Percentiles rank a stretch among this genome's conserved stretches.
phyloP scores from a whole-genome alignment of 37 sponge, comb jelly and placozoan species.

The Chondrilla cf. caribensis region DNA sequence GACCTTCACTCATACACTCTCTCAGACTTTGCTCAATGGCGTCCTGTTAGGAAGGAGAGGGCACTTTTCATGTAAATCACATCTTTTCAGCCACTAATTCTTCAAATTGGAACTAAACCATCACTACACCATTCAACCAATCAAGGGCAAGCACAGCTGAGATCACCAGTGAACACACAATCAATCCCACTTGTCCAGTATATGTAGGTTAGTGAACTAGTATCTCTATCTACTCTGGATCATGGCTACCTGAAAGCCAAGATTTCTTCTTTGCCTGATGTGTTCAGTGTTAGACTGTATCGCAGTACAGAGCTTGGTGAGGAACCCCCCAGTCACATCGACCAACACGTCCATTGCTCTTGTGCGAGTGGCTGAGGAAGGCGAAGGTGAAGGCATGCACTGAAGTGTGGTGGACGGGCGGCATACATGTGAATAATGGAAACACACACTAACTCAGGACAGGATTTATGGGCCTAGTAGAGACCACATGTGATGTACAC shows the following conservation, averaged over 20 bases:
- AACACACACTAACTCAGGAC: background rate
- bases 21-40: slow-evolving; percentile 53
- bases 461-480: no score
- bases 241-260: slow-evolving; percentile 59
- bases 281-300: slow-evolving; percentile 42
- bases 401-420: no score
- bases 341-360: slow-evolving; percentile 44
- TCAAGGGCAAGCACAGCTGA: background rate
- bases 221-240: no score
- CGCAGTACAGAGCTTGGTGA: slow-evolving; percentile 30
- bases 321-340: slow-evolving; percentile 52
- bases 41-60: slow-evolving; percentile 12
- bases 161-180: background rate
- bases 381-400: background rate
- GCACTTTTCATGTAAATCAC: background rate
- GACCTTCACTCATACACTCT: slow-evolving; percentile 39
- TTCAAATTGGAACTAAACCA: background rate
- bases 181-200: background rate
- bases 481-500: no score
- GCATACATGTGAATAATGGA: background rate
- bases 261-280: background rate
- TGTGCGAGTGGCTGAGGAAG: slow-evolving; percentile 26
- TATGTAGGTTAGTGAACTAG: no score
- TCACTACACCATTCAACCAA: background rate
- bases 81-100: background rate